Evolutionary conservation across 2,113 vertebrate species (phyloP).

Genomic region (Peromyscus maniculatus): DNA sequence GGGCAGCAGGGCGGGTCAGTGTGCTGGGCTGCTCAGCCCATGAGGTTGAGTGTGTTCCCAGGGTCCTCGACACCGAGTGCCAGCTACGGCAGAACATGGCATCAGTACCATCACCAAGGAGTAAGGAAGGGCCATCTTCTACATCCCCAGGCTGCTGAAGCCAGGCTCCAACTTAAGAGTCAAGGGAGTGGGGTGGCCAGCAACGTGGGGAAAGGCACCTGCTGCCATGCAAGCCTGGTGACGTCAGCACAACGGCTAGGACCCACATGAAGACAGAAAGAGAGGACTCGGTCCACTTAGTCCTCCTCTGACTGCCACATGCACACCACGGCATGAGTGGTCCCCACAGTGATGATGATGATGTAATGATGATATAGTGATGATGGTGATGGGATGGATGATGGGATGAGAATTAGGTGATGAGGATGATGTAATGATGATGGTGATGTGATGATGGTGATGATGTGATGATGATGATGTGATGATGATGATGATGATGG

Average conservation of each 20-base stretch:
- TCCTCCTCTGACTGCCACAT: not conserved
- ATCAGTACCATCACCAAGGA: too few species aligned
- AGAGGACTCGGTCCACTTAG: not conserved
- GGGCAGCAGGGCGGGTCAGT: slow-evolving; percentile 45
- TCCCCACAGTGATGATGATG: not conserved
- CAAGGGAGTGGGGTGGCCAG: too few species aligned
- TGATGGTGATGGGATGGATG: too few species aligned
- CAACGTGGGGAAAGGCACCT: not conserved
- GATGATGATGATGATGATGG: too few species aligned
- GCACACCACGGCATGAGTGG: too few species aligned
- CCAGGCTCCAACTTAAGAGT: too few species aligned
- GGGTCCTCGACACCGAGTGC: not conserved
- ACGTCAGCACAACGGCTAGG: not conserved
- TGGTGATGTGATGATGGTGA: not conserved
- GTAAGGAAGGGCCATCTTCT: not conserved
- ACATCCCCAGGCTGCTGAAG: not conserved
- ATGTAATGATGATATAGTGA: not conserved
- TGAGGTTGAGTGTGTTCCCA: not conserved
- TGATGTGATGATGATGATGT: not conserved
- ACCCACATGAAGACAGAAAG: too few species aligned
- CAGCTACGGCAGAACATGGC: too few species aligned
- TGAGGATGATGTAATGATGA: not conserved
- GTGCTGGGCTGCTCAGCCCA: not conserved
- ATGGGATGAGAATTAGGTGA: not conserved
- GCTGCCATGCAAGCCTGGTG: not conserved